Percentiles rank a stretch among this genome's conserved stretches.
Evolutionary conservation across 2,113 vertebrate species (phyloP).

Genomic region (Corvus hawaiiensis): DNA sequence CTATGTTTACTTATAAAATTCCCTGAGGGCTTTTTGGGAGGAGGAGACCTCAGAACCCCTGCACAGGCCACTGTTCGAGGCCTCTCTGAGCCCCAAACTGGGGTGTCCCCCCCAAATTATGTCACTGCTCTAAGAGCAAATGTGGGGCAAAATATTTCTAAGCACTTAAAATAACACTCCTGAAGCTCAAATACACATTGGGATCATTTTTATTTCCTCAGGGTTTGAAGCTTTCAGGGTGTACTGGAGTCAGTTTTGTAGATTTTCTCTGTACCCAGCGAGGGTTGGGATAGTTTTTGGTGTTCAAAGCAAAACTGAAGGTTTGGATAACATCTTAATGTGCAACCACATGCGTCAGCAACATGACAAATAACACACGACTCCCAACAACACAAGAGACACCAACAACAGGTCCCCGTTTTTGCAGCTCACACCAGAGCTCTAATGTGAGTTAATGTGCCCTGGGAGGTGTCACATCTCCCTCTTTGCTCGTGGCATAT

Average conservation of each 20-base stretch:
- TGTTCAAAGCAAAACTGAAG: neutral
- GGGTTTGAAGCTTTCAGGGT: neutral
- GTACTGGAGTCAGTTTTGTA: neutral
- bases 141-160: neutral
- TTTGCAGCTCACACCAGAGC: neutral
- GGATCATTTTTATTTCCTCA: constrained; percentile 9
- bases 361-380: neutral
- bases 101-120: neutral
- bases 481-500: neutral
- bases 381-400: neutral
- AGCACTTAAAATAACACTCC: neutral
- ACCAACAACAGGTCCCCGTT: neutral
- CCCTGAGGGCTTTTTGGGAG: neutral
- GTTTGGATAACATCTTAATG: neutral
- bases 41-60: neutral
- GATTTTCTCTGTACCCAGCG: neutral
- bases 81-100: neutral
- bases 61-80: fast-evolving
- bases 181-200: neutral
- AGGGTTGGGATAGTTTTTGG: neutral
- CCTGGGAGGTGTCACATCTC: neutral
- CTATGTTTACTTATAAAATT: fast-evolving
- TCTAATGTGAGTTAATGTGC: neutral
- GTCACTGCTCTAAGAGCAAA: neutral
- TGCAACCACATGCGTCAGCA: neutral